Base-by-base conservation (phyloP, 1,140 invertebrate species). In the Calliphora vicina region DNA sequence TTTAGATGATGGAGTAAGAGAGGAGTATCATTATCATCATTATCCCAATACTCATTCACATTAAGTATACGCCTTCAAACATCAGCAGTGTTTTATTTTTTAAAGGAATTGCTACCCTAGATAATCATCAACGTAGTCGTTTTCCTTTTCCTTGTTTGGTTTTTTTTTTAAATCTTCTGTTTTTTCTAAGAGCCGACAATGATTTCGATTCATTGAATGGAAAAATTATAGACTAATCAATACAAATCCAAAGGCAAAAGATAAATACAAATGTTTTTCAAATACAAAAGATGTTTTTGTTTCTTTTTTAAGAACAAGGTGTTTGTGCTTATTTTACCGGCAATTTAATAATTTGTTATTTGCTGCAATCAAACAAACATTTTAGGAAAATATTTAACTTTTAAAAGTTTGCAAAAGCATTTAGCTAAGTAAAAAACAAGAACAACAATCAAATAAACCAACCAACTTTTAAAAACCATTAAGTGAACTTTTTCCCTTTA, bases 211-310 rank as follows among this genome's bases (percentile, higher is more conserved):
- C 88, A 89, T 80, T 89, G 88, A 89, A 89, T 86, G 86, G 88
- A 87, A 89, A 89, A 89, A 89, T 89, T 88, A 88, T 89, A 87
- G 87, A 84, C 88, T 89, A 89, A 89, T 89, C 88, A 87, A 87
- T 85, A 74, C 29, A 29, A 29, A 82, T 35, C 72, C 83, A 82
- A 8, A 71, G 45, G 13, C 43, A 26, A 80, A 15, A 42, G 0
- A 57, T 67, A 67, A 67, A 67, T 10, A 12, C 20, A 10, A 42
- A 12, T 42, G 20, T 73, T 50, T 29, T 78, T 73, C n/a, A 82
- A 45, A 74, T 76, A 80, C 82, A 74, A 45, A 43, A 20, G 17
- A 26, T 13, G 25, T 73, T 73, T n/a, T 73, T 76, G 15, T n/a
- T 76, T 76, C 73, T 25, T 76, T 74, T n/a, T n/a, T n/a, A n/a